These are phyloP conservation scores for Achlya flavicornis DNA, from an alignment of 2,888 invertebrate species.

Conservation along the genomic window DNA sequence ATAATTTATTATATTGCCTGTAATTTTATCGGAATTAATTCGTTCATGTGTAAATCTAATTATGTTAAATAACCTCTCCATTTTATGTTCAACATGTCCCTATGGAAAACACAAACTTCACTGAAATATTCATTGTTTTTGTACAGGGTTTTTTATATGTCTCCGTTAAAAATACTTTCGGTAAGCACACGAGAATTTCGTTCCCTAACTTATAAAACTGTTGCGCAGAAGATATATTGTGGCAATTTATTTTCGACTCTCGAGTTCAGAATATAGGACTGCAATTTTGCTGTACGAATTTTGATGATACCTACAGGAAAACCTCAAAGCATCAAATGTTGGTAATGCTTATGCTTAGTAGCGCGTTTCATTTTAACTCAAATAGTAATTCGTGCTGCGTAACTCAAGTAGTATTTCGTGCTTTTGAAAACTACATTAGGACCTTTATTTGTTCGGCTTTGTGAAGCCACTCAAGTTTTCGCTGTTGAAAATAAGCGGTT, in stretches of 20 bases:
- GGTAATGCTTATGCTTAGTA: not conserved
- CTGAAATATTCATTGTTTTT: not conserved
- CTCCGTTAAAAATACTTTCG: constrained; percentile 1
- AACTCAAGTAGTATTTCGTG: not conserved
- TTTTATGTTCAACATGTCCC: not conserved
- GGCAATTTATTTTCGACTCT: constrained; percentile 6
- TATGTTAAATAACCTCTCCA: not conserved
- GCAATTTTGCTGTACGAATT: not conserved
- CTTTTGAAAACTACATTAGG: not conserved
- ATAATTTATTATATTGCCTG: no score
- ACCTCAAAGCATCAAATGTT: not conserved
- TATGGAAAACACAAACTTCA: not conserved
- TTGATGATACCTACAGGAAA: not conserved
- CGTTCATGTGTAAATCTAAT: no score
- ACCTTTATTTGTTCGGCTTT: no score
- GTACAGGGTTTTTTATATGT: not conserved
- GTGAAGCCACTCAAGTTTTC: no score
- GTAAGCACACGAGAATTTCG: not conserved
- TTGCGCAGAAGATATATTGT: not conserved
- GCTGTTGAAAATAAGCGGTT: no score
- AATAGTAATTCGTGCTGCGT: not conserved
- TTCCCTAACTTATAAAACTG: not conserved
- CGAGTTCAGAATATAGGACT: not conserved
- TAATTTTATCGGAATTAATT: no score
- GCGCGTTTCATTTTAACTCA: not conserved